Conservation (phyloP, 2,113 vertebrate species). For the Notiomystis cincta region DNA sequence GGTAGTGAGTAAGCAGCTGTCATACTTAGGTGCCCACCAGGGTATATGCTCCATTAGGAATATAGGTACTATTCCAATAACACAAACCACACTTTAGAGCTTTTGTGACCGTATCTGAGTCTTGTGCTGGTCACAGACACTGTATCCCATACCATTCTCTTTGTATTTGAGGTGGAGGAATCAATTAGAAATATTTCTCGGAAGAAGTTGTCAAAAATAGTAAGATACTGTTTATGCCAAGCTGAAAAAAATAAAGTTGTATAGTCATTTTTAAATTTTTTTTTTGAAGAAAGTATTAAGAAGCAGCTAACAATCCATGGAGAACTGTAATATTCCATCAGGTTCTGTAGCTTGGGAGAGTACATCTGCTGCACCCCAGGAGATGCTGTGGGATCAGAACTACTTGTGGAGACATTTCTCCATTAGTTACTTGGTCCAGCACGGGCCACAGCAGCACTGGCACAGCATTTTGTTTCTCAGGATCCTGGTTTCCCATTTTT, state of each 20-base stretch:
- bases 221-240: not conserved
- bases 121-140: not conserved
- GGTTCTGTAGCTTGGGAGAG: not conserved
- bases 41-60: not conserved
- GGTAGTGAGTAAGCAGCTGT: not conserved
- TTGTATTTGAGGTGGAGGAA: not conserved
- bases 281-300: not conserved
- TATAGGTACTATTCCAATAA: fast-evolving
- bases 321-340: not conserved
- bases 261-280: not conserved
- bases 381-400: not conserved
- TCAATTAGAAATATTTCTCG: not conserved
- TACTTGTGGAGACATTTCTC: not conserved
- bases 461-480: not conserved
- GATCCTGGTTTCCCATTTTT: not conserved
- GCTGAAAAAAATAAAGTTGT: not conserved
- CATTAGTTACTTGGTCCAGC: not conserved
- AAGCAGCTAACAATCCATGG: not conserved
- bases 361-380: not conserved
- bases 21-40: not conserved
- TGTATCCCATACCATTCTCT: not conserved
- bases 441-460: not conserved
- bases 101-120: not conserved
- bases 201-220: not conserved
- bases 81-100: not conserved